A percentile compares a stretch with the other conserved stretches of the same genome.
Evolutionary conservation across 2,113 vertebrate genomes (phyloP).

Genomic region (Anarrhichthys ocellatus): DNA sequence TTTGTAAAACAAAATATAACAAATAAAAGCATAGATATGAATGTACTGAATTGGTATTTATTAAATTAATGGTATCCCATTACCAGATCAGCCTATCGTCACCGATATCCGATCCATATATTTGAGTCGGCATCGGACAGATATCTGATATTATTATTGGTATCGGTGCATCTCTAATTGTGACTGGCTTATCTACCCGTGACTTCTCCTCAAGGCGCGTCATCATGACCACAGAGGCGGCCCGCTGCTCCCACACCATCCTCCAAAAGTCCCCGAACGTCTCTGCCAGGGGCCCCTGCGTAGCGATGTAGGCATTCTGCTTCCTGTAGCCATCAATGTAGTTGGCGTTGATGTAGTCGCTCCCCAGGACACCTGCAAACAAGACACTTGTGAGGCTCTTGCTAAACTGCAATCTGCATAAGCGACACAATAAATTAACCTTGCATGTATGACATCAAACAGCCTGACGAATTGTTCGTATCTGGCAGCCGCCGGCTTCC

Average conservation of each 20-base stretch:
- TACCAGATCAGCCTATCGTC: background rate
- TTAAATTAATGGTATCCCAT: background rate
- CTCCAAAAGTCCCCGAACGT: slow-evolving; percentile 98
- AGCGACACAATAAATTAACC: slow-evolving; percentile 58
- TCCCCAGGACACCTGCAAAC: slow-evolving; percentile 90
- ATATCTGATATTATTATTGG: background rate
- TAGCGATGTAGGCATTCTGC: slow-evolving; percentile 99
- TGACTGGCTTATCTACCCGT: slow-evolving; percentile 81
- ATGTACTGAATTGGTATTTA: background rate
- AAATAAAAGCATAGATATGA: background rate
- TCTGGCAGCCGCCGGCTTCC: slow-evolving; percentile 32
- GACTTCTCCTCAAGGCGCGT: slow-evolving; percentile 96
- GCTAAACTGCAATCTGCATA: slow-evolving; percentile 52
- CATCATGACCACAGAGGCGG: slow-evolving; percentile 98
- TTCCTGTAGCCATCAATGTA: slow-evolving; percentile 97
- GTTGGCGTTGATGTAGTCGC: slow-evolving; percentile 98
- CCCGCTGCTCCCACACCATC: slow-evolving; percentile 99
- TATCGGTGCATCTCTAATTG: background rate
- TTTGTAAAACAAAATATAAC: background rate
- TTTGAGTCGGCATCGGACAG: background rate
- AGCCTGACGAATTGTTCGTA: slow-evolving; percentile 40
- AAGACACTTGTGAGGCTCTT: slow-evolving; percentile 42
- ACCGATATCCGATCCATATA: background rate
- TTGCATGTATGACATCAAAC: slow-evolving; percentile 55
- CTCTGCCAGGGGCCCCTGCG: slow-evolving; percentile 94